Percentiles rank a stretch among this genome's conserved stretches.
Conservation (phyloP, 1,140 invertebrate species). For the Orussus abietinus region DNA sequence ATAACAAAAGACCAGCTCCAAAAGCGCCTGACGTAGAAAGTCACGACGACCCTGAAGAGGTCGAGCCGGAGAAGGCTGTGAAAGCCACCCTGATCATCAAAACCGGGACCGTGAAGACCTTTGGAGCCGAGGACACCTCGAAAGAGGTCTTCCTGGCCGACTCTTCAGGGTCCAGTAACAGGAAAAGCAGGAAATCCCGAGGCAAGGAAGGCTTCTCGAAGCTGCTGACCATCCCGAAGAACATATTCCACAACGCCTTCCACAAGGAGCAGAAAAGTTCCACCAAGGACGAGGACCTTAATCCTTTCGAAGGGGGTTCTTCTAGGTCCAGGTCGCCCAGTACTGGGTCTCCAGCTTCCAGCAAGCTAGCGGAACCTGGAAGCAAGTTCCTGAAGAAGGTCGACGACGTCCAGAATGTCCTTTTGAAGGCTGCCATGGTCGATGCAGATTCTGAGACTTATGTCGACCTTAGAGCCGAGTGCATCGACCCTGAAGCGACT, state of each 20-base stretch:
- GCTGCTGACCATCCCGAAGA: conserved; percentile 42
- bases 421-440: background rate
- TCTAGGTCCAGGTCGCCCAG: conserved; percentile 34
- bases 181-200: conserved; percentile 19
- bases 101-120: conserved; percentile 39
- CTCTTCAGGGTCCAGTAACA: conserved; percentile 13
- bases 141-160: conserved; percentile 30
- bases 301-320: conserved; percentile 19
- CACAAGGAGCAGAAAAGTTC: conserved; percentile 30
- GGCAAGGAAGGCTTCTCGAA: conserved; percentile 41
- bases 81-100: conserved; percentile 47
- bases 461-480: background rate
- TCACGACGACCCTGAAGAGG: conserved; percentile 21
- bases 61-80: conserved; percentile 29
- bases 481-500: conserved; percentile 1
- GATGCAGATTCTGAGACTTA: conserved; percentile 6
- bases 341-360: conserved; percentile 20
- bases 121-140: conserved; percentile 25
- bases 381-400: conserved; percentile 3
- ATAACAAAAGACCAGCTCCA: conserved; percentile 48
- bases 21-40: conserved; percentile 22
- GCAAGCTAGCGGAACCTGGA: conserved; percentile 10
- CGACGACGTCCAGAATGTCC: conserved; percentile 4
- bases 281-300: conserved; percentile 17
- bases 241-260: conserved; percentile 43